phyloP scores from a whole-genome alignment of 2,113 vertebrate species.

The Ellobius talpinus region DNA sequence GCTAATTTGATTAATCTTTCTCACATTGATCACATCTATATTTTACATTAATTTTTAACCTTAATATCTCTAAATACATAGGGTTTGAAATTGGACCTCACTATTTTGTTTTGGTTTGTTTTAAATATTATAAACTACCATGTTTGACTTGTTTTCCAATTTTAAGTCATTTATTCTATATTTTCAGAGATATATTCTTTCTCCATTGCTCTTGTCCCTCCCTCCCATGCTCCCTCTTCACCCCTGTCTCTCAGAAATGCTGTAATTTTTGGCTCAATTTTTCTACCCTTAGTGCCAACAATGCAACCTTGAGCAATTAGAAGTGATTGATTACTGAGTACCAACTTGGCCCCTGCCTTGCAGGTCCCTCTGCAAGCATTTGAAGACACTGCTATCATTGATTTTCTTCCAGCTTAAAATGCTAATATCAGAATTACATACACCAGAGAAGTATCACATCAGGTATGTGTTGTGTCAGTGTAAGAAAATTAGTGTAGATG shows the following conservation, averaged over 20 bases:
- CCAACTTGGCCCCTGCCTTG: slow-evolving; percentile 51
- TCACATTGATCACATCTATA: not conserved
- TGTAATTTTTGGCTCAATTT: slow-evolving; percentile 54
- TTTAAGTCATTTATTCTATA: not conserved
- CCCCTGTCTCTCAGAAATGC: not conserved
- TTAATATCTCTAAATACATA: slow-evolving; percentile 5
- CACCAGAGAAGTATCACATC: not conserved
- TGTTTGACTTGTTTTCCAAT: not conserved
- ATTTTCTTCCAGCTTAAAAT: slow-evolving; percentile 37
- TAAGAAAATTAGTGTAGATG: slow-evolving; percentile 37
- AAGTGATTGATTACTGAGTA: slow-evolving; percentile 85
- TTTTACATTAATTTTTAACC: not conserved
- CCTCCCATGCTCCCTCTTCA: not conserved
- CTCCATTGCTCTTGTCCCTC: not conserved
- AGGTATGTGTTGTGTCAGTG: not conserved
- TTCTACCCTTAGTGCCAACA: slow-evolving; percentile 83
- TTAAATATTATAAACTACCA: not conserved
- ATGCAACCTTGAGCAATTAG: slow-evolving; percentile 78
- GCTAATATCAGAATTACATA: slow-evolving; percentile 53
- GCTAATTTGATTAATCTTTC: not conserved
- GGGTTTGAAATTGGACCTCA: not conserved
- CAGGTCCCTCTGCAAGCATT: not conserved
- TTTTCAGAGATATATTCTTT: not conserved
- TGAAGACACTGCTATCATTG: slow-evolving; percentile 30
- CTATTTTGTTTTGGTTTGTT: not conserved